Evolutionary conservation across 2,113 vertebrate species (phyloP).

Genomic region (Sturnira hondurensis): DNA sequence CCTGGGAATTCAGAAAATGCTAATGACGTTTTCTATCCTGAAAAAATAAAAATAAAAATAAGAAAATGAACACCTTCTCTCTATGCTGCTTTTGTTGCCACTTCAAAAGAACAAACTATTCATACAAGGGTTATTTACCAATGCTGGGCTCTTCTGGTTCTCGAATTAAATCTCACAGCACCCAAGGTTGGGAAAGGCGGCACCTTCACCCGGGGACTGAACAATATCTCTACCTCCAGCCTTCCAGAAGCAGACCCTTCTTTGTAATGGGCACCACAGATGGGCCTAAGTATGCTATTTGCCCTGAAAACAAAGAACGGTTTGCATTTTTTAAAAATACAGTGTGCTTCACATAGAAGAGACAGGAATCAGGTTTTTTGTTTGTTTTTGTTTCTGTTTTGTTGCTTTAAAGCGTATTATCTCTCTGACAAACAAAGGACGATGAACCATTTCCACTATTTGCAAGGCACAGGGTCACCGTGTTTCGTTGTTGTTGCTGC

Average conservation of each 20-base stretch:
- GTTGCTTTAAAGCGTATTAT: neutral
- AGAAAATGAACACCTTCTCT: neutral
- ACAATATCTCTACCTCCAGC: neutral
- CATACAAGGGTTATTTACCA: neutral
- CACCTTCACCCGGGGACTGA: neutral
- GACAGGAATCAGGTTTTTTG: neutral
- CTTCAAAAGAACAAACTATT: neutral
- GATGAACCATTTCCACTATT: neutral
- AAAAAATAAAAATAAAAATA: neutral
- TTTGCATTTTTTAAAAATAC: neutral
- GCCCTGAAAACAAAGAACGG: neutral
- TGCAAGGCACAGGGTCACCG: slow-evolving; percentile 27
- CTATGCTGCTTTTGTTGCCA: neutral
- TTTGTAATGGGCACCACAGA: neutral
- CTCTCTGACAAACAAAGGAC: slow-evolving; percentile 28
- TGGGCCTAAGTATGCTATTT: neutral
- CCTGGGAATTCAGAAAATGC: neutral
- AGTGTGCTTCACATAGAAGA: neutral
- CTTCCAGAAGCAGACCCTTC: neutral
- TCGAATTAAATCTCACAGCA: neutral
- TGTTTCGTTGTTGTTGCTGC: neutral
- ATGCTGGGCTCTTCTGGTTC: neutral
- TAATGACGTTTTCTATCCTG: neutral
- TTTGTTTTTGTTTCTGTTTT: neutral
- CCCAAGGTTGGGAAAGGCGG: neutral